Evolutionary conservation across 2,797 vertebrate species (phyloP), one percentile per base, ranked within the genome.

Genomic region (Chlorospingus semifuscus): DNA sequence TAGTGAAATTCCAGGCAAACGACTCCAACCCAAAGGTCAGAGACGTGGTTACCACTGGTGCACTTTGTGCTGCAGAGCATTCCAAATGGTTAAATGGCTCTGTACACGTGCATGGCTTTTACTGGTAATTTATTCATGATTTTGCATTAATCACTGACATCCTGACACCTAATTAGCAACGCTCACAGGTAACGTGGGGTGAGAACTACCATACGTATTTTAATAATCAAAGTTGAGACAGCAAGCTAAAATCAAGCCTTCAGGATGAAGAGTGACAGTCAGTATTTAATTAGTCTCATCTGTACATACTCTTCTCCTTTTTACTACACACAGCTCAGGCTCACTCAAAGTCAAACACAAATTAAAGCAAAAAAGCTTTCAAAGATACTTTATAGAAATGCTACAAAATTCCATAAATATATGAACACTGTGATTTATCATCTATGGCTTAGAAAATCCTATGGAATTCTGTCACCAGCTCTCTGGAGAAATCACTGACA

Each of bases 141-240:
- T 93, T 88, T 86, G 64, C 65, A 94, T 95, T 96, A 94, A 93
- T 96, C 93, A 96, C 91, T 91, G 95, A 94, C 94, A 95, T 95
- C 82, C 91, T 95, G 94, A 91, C 89, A 88, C 36, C 91, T 94
- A 96, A 97, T 96, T 94, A 97, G 95, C 49, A 89, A 81, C 82
- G 72, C 55, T 95, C 69, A 57, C 84, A 93, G 89, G 92, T 94
- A 94, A 89, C 2, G 4, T 41, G 47, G 91, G 91, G 91, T 82
- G 79, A 96, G 76, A 91, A 65, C 76, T 72, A 92, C 72, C 84
- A 79, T 11, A 88, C 3, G 1, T 88, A 78, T 95, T 95, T 92
- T 83, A 91, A 94, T 83, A 90, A 94, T 87, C 84, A 91, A 92
- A 90, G 87, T 86, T 76, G 72, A 95, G 65, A 89, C 57, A 93